Evolutionary conservation across 2,888 invertebrate genomes (phyloP), one percentile per base, ranked within the genome.

Genomic region (Carcina quercana): DNA sequence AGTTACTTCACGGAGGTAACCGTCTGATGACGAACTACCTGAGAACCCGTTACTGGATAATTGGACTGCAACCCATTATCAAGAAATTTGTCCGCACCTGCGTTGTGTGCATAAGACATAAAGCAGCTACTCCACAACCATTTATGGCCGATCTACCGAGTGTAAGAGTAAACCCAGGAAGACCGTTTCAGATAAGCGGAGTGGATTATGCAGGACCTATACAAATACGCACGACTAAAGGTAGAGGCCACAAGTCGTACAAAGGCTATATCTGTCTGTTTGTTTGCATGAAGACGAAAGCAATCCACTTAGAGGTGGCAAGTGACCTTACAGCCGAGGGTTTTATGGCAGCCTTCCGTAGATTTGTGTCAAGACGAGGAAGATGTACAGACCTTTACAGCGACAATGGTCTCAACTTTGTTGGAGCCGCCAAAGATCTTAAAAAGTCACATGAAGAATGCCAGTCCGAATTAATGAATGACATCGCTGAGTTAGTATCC

Each of bases 1-100:
- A 34, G 27, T 45, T 44, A 2, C 28, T 47, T 3, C 51, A 51
- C 29, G 47, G 46, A 12, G 48, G 50, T 10, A 38, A 34, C 5
- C 32, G 37, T 25, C 12, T 42, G 3, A 43, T 44, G 38, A 5
- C 43, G 3, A 43, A 38, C 13, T 38, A 33, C 7, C 30, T 45
- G 14, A 25, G 42, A 13, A 12, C 31, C 1, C 40, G 30, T 22
- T 45, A 36, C 13, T 42, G 37, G 37, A 37, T 40, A n/a, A 11
- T 39, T 10, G 12, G 25, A 7, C 34, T 24, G 4, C 40, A 35
- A 11, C 22, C 25, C 12, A 2, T 27, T 6, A 25, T 29, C 8
- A 44, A 30, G 10, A 4, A 6, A 7, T n/a, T 25, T 20, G 29
- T 37, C 2, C 28, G 31, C 2, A 31, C 28, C 15, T 43, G 47